These are phyloP conservation scores for Virgularia gustaviana DNA, from an alignment of 92 coral and sea anemone species.

Conservation along the genomic window DNA sequence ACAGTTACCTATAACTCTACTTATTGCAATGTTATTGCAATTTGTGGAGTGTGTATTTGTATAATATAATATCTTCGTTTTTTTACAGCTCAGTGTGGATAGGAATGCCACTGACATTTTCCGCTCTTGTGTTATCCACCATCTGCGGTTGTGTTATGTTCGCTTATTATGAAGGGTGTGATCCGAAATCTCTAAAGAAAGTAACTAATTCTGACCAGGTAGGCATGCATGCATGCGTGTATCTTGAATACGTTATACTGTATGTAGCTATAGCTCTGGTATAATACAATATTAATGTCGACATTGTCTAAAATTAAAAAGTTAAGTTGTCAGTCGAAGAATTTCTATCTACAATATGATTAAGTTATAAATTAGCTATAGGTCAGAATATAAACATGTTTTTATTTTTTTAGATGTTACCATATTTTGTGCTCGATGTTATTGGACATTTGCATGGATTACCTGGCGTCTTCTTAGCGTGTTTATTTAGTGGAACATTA, in stretches of 20 bases:
- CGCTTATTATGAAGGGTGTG: slow-evolving; percentile 90
- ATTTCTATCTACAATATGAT: no score
- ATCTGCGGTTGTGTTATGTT: slow-evolving; percentile 97
- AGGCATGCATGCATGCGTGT: no score
- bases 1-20: no score
- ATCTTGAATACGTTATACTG: not conserved
- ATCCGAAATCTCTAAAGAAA: slow-evolving; percentile 62
- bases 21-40: no score
- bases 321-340: no score
- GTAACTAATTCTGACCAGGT: slow-evolving; percentile 94
- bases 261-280: not conserved
- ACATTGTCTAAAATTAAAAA: no score
- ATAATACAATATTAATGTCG: no score
- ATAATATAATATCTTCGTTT: not conserved
- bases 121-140: slow-evolving; percentile 85
- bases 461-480: slow-evolving; percentile 94
- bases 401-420: slow-evolving; percentile 64
- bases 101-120: slow-evolving; percentile 75
- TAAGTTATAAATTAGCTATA: not conserved
- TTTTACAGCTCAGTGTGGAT: slow-evolving; percentile 82
- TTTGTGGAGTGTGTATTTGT: not conserved
- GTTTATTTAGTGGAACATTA: slow-evolving; percentile 94
- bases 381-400: not conserved
- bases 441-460: slow-evolving; percentile 76
- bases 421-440: slow-evolving; percentile 96